Conservation (phyloP, 2,888 invertebrate genomes). For the Sminthurides aquaticus region DNA sequence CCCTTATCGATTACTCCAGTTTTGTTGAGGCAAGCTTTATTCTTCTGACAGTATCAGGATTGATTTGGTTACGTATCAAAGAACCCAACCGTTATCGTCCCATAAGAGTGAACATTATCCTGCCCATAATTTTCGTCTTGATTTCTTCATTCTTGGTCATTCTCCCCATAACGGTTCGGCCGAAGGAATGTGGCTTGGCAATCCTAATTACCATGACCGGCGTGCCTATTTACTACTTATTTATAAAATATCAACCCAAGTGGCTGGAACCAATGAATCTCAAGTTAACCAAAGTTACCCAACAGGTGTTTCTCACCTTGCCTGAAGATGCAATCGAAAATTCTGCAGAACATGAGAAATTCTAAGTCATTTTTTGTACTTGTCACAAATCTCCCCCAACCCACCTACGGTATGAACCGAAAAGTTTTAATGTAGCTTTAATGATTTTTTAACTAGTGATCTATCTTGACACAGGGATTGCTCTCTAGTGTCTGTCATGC, state of each 20-base stretch:
- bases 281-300: slow-evolving; percentile 56
- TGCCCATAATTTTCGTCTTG: slow-evolving; percentile 68
- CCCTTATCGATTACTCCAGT: slow-evolving; percentile 81
- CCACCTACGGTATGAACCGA: too few species aligned
- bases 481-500: too few species aligned
- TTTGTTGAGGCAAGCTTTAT: slow-evolving; percentile 91
- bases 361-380: too few species aligned
- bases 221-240: slow-evolving; percentile 69
- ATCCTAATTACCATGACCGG: slow-evolving; percentile 71
- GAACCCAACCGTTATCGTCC: slow-evolving; percentile 70
- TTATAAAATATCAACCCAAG: slow-evolving; percentile 55
- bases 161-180: slow-evolving; percentile 70
- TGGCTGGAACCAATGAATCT: slow-evolving; percentile 50
- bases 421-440: background rate
- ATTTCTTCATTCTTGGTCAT: slow-evolving; percentile 71
- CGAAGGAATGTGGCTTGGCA: slow-evolving; percentile 71
- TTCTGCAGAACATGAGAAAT: background rate
- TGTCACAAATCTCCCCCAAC: too few species aligned
- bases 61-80: slow-evolving; percentile 74
- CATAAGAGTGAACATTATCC: slow-evolving; percentile 68
- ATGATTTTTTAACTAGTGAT: background rate
- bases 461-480: too few species aligned
- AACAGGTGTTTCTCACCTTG: slow-evolving; percentile 68
- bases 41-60: slow-evolving; percentile 73
- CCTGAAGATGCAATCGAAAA: slow-evolving; percentile 56